Percentiles rank a stretch among this genome's conserved stretches.
phyloP scores from a whole-genome alignment of 2,888 invertebrate genomes.

The Escarpia spicata region DNA sequence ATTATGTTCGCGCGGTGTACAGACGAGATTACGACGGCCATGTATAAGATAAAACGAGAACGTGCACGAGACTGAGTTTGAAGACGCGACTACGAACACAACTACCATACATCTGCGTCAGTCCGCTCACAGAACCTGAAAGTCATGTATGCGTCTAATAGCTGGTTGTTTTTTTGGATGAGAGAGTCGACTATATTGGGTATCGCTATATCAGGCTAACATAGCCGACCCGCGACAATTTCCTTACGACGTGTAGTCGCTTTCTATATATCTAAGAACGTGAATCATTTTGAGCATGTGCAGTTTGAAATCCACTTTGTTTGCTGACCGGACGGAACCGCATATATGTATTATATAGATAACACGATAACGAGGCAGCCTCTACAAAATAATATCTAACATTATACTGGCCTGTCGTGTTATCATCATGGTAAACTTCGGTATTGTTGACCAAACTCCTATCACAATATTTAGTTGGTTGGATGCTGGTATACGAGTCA shows the following conservation, averaged over 20 bases:
- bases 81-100: neutral
- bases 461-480: neutral
- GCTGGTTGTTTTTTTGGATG: neutral
- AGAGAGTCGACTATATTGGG: neutral
- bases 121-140: neutral
- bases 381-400: neutral
- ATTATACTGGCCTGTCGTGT: neutral
- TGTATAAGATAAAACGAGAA: neutral
- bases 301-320: neutral
- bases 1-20: neutral
- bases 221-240: too few species aligned
- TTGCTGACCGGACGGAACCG: neutral
- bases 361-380: neutral
- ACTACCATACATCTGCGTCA: neutral
- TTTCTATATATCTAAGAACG: neutral
- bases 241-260: too few species aligned
- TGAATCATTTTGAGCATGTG: neutral
- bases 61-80: neutral
- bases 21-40: neutral
- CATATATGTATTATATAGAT: neutral
- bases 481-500: neutral
- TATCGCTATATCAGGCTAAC: too few species aligned
- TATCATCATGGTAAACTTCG: neutral
- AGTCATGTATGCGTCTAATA: neutral
- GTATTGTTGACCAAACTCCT: neutral